Evolutionary conservation across 2,888 invertebrate genomes (phyloP).

Genomic region (Nephrotoma guestfalica): DNA sequence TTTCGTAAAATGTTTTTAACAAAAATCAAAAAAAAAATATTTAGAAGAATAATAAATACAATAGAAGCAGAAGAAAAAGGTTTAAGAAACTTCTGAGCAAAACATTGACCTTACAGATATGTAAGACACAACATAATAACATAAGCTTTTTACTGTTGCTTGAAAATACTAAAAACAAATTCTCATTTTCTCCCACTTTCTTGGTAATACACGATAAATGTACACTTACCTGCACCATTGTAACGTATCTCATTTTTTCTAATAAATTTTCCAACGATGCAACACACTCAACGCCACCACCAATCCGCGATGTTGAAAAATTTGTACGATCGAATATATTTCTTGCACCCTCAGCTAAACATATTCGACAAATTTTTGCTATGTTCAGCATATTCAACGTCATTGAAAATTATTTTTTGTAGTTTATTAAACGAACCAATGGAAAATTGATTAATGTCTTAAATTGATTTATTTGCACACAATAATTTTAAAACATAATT

Average conservation of each 20-base stretch:
- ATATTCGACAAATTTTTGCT: conserved; percentile 14
- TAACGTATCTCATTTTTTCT: conserved; percentile 15
- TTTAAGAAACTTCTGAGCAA: not conserved
- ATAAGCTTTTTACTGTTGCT: not conserved
- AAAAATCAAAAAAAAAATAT: not conserved
- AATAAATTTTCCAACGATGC: conserved; percentile 8
- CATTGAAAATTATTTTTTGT: not conserved
- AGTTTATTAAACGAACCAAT: no score
- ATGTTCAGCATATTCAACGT: not conserved
- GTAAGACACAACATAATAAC: not conserved
- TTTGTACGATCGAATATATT: conserved; percentile 12
- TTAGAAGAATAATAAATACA: not conserved
- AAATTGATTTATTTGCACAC: not conserved
- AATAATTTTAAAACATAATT: not conserved
- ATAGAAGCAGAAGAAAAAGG: not conserved
- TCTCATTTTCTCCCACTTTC: not conserved
- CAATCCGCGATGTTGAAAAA: not conserved
- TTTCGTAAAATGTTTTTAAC: not conserved
- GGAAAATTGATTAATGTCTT: no score
- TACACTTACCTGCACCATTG: conserved; percentile 14
- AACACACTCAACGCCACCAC: not conserved
- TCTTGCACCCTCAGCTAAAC: conserved; percentile 13
- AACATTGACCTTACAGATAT: not conserved
- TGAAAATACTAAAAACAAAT: not conserved
- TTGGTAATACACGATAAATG: not conserved